Conservation (phyloP, 2,113 vertebrate genomes). For the Nipponia nippon region DNA sequence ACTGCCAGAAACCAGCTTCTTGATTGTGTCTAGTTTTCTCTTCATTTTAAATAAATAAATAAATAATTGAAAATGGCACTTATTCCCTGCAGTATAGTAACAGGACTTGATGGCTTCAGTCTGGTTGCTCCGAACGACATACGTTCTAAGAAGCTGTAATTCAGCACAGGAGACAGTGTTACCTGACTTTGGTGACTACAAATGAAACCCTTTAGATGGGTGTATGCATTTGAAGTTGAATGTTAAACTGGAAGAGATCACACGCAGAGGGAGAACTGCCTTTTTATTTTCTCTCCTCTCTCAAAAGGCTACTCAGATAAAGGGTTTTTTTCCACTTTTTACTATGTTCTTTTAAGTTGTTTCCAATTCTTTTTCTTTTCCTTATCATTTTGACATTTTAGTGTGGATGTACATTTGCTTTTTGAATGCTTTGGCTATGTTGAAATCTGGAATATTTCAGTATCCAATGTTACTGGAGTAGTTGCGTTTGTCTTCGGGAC, state of each 20-base stretch:
- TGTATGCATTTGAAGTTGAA: not conserved
- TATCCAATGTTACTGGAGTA: not conserved
- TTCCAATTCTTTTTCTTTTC: not conserved
- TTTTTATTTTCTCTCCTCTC: not conserved
- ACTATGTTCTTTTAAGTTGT: not conserved
- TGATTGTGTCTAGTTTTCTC: not conserved
- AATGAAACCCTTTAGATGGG: not conserved
- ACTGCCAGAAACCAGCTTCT: not conserved
- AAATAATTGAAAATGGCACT: not conserved
- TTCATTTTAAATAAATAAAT: not conserved
- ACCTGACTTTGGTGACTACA: not conserved
- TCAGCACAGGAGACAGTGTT: not conserved
- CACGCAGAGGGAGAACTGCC: not conserved
- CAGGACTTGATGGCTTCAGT: not conserved
- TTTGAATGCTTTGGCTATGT: not conserved
- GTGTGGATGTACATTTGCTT: not conserved
- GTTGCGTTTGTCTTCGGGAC: not conserved
- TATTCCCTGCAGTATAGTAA: not conserved
- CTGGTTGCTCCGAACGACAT: not conserved
- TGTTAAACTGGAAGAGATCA: not conserved
- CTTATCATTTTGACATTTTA: not conserved
- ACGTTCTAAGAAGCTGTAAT: not conserved
- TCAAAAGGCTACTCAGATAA: not conserved
- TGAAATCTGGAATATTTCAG: not conserved
- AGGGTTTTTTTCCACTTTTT: fast-evolving